Conservation (phyloP, 1,140 invertebrate genomes). For the Leptinotarsa undecemlineata region DNA sequence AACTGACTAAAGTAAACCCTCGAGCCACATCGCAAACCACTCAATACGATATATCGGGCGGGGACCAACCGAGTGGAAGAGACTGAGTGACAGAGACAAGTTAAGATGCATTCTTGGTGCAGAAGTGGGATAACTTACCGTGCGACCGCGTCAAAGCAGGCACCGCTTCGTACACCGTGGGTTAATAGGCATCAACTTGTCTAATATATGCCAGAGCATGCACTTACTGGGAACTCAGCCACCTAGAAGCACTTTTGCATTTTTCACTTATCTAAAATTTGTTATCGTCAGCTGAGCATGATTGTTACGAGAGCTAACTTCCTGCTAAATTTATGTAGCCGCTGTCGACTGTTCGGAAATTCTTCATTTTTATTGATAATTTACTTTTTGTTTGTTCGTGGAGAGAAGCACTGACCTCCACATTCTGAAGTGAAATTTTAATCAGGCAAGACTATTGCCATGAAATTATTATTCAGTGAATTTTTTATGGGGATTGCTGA, state of each 20-base stretch:
- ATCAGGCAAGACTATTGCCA: no score
- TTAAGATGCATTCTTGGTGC: not conserved
- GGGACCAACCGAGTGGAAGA: not conserved
- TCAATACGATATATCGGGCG: not conserved
- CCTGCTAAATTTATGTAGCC: no score
- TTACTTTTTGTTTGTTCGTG: no score
- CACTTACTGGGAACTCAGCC: conserved; percentile 27
- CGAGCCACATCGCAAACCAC: not conserved
- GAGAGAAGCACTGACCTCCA: no score
- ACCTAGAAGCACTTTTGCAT: conserved; percentile 26
- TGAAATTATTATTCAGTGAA: no score
- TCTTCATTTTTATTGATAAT: no score
- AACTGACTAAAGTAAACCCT: not conserved
- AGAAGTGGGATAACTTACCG: conserved; percentile 5
- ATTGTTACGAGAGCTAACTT: not conserved
- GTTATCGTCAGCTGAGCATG: conserved; percentile 20
- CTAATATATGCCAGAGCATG: conserved; percentile 37
- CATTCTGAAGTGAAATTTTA: no score
- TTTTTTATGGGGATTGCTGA: no score
- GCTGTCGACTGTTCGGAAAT: no score
- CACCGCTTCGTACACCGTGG: not conserved
- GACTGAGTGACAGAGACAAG: not conserved
- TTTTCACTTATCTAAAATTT: conserved; percentile 27
- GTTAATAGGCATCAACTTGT: conserved; percentile 21
- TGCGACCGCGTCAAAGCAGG: conserved; percentile 9